Percentiles rank a stretch among this genome's conserved stretches.
Conservation (phyloP, 2,888 invertebrate species). For the Cantharis flavilabris region DNA sequence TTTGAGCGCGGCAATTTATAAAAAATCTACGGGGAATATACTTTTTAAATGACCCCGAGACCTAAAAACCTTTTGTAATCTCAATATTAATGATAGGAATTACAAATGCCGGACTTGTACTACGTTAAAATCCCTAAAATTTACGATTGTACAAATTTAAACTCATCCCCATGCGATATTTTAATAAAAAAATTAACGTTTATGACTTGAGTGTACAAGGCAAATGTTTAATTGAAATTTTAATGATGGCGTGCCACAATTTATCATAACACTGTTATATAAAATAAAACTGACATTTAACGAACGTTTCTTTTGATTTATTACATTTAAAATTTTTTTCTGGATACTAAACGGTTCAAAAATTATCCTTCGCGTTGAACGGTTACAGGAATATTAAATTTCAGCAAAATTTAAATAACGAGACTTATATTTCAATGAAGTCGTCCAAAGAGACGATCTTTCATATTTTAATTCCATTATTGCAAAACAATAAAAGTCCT, state of each 20-base stretch:
- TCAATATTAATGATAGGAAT: slow-evolving; percentile 1
- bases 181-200: background rate
- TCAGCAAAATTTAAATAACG: background rate
- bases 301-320: slow-evolving; percentile 1
- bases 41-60: background rate
- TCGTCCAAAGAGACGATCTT: background rate
- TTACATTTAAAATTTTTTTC: background rate
- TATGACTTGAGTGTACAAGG: background rate
- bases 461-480: background rate
- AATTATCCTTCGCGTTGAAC: background rate
- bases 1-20: background rate
- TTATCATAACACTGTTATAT: background rate
- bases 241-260: background rate
- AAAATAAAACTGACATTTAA: slow-evolving; percentile 1
- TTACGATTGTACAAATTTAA: background rate
- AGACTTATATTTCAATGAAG: background rate
- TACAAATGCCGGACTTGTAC: background rate
- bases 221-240: slow-evolving; percentile 2
- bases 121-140: background rate
- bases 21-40: background rate
- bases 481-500: background rate
- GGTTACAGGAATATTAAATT: background rate
- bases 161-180: background rate
- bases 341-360: background rate
- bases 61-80: background rate